These are phyloP conservation scores for Drosophila bocqueti DNA, from an alignment of 1,140 invertebrate genomes.

Conservation along the genomic window DNA sequence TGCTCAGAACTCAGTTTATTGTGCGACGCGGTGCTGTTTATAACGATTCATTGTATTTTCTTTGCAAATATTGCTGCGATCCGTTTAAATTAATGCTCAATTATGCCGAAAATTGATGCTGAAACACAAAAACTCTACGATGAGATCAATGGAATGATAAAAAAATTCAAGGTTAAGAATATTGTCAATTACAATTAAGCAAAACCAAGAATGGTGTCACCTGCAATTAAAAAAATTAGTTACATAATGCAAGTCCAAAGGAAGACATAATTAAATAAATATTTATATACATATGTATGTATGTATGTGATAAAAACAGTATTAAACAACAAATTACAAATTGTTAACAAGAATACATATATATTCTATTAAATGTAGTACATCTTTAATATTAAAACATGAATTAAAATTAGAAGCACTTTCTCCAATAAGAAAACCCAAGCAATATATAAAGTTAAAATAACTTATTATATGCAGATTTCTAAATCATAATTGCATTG, in stretches of 20 bases:
- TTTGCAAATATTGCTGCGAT: slow-evolving; percentile 27
- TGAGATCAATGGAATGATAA: slow-evolving; percentile 91
- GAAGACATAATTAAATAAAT: not conserved
- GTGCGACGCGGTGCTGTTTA: slow-evolving; percentile 47
- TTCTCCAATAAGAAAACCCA: too few relatives aligned
- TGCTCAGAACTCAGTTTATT: slow-evolving; percentile 61
- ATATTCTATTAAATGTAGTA: too few relatives aligned
- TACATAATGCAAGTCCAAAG: not conserved
- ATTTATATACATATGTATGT: not conserved
- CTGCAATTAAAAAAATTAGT: not conserved
- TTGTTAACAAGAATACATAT: too few relatives aligned
- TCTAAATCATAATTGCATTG: not conserved
- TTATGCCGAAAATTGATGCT: slow-evolving; percentile 90
- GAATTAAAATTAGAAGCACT: not conserved
- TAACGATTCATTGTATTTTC: slow-evolving; percentile 15
- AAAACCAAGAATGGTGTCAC: not conserved
- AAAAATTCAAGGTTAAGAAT: slow-evolving; percentile 89
- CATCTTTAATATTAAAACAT: too few relatives aligned
- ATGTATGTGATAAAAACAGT: not conserved
- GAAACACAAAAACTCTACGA: slow-evolving; percentile 91
- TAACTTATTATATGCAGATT: not conserved
- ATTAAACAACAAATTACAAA: too few relatives aligned
- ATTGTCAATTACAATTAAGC: not conserved
- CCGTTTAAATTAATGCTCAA: slow-evolving; percentile 49
- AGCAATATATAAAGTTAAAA: not conserved